Evolutionary conservation across 2,888 invertebrate species (phyloP).

Genomic region (Harpagoxenus sublaevis): DNA sequence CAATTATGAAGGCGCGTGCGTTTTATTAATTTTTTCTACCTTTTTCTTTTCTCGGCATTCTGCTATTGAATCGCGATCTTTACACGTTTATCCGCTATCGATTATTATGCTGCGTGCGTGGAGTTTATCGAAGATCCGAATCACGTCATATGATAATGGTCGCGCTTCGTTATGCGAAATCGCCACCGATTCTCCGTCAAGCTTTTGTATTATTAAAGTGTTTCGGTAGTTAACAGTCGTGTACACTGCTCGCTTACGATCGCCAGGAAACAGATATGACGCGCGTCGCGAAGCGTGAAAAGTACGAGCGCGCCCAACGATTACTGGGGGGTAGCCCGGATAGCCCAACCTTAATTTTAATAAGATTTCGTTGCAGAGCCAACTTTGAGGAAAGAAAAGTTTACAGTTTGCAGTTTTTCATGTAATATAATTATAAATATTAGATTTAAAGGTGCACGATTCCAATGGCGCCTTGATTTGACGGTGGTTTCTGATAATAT

Average conservation of each 20-base stretch:
- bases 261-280: conserved; percentile 86
- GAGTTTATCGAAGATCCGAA: conserved; percentile 54
- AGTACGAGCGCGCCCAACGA: conserved; percentile 83
- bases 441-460: no score
- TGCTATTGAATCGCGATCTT: conserved; percentile 14
- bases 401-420: background rate
- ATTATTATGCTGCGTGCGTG: conserved; percentile 39
- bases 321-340: conserved; percentile 68
- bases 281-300: conserved; percentile 86
- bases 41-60: background rate
- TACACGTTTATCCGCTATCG: conserved; percentile 17
- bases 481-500: no score
- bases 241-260: conserved; percentile 68
- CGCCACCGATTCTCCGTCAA: conserved; percentile 47
- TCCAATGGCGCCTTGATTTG: no score
- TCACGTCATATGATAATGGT: conserved; percentile 54
- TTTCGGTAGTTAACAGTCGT: conserved; percentile 75
- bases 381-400: background rate
- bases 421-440: background rate
- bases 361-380: background rate
- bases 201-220: conserved; percentile 63
- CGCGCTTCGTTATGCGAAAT: conserved; percentile 59
- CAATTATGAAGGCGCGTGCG: background rate
- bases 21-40: background rate
- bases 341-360: conserved; percentile 21